A percentile compares a stretch with the other conserved stretches of the same genome.
Conservation (phyloP, 2,888 invertebrate species). For the Serrognathus titanus region DNA sequence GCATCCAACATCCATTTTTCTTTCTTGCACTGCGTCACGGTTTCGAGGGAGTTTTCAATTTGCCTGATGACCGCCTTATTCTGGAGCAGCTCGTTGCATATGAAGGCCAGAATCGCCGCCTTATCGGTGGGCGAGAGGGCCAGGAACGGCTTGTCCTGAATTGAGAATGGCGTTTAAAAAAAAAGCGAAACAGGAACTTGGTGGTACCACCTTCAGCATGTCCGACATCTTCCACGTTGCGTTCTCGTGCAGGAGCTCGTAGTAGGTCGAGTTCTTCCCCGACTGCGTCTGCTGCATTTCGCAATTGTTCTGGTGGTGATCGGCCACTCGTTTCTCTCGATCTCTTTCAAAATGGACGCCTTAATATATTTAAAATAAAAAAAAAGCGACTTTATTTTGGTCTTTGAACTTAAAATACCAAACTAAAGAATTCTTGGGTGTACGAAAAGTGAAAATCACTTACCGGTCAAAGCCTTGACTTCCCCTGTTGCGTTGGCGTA, state of each 20-base stretch:
- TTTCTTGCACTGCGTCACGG: slow-evolving; percentile 79
- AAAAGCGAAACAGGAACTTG: background rate
- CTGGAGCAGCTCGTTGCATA: slow-evolving; percentile 92
- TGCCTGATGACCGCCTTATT: slow-evolving; percentile 88
- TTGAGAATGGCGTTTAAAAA: background rate
- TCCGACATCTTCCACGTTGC: slow-evolving; percentile 77
- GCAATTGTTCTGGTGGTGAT: slow-evolving; percentile 75
- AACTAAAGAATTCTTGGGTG: background rate
- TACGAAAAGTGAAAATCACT: background rate
- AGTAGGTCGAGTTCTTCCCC: slow-evolving; percentile 76
- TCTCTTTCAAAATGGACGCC: slow-evolving; percentile 80
- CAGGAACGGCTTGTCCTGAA: slow-evolving; percentile 73
- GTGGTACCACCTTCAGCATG: slow-evolving; percentile 56
- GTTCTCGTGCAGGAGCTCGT: slow-evolving; percentile 73
- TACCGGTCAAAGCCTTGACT: slow-evolving; percentile 71
- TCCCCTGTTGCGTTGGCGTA: slow-evolving; percentile 87
- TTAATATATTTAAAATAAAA: slow-evolving; percentile 24
- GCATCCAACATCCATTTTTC: slow-evolving; percentile 92
- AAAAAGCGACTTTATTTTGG: background rate
- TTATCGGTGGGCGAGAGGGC: slow-evolving; percentile 83
- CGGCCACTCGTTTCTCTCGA: slow-evolving; percentile 74
- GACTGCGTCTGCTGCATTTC: slow-evolving; percentile 63
- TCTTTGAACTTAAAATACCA: background rate
- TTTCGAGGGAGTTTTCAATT: slow-evolving; percentile 78
- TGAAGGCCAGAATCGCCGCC: slow-evolving; percentile 82